Base-by-base conservation (phyloP, 2,888 invertebrate species). In the Drosophila subsilvestris region DNA sequence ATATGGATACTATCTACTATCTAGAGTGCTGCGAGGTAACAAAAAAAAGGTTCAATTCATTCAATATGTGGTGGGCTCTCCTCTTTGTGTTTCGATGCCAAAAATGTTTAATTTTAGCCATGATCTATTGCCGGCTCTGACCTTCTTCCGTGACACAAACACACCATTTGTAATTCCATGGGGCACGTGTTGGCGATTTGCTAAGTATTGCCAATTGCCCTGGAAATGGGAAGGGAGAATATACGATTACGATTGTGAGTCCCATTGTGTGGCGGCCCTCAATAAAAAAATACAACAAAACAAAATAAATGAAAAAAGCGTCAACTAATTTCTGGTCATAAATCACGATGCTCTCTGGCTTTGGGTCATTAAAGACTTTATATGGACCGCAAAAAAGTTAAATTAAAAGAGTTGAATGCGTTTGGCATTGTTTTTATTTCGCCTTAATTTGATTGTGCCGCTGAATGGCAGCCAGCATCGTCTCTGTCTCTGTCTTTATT, bases 361-460 rank as follows among this genome's bases (percentile, higher is more conserved):
- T 69, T 77, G 37, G 37, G 37, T 37, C 61, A 79, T 82, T 69
- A 71, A 83, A 62, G 71, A 27, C 18, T 66, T 63, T 60, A 75
- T 60, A 75, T 66, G 54, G 61, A 44, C 50, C 20, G 63, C 53
- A 66, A 68, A 61, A 27, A 25, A 29, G 50, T 55, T 63, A 65
- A 84, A 75, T 81, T 74, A 77, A 81, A 74, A 84, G 73, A 77
- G 72, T 71, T 83, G 63, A 65, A 63, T 72, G 59, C 47, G 44
- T 57, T 59, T 51, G 37, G 42, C 22, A 44, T 43, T 59, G 61
- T 63, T 74, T 72, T 69, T 63, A 72, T 76, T 77, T 77, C 79
- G 65, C 66, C 60, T 81, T 81, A 84, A 81, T 84, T 81, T 63
- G 81, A 81, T 81, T 80, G 62, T 70, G 69, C 71, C 71, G 69